These are phyloP conservation scores for Notarius quadriscutis DNA, from an alignment of 2,113 vertebrate species.

Conservation along the genomic window DNA sequence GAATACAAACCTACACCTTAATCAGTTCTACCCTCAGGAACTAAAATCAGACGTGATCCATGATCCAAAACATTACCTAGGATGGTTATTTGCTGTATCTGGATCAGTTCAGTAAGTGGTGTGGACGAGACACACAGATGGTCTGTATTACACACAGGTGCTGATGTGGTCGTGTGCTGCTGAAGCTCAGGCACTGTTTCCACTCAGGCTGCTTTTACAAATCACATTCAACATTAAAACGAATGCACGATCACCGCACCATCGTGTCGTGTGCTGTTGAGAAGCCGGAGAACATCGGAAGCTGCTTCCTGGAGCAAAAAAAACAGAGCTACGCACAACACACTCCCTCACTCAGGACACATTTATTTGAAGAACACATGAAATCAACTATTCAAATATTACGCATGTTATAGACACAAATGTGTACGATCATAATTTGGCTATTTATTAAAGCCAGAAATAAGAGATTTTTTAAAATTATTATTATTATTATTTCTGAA, in stretches of 20 bases:
- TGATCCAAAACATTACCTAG: background rate
- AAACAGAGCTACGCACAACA: background rate
- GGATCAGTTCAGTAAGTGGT: background rate
- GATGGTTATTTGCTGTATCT: background rate
- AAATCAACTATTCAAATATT: conserved; percentile 3
- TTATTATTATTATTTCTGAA: background rate
- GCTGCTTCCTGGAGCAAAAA: background rate
- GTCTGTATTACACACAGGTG: background rate
- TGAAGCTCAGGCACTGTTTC: background rate
- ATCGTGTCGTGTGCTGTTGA: background rate
- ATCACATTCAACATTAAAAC: background rate
- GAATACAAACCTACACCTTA: background rate
- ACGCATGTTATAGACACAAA: background rate
- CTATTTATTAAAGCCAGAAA: background rate
- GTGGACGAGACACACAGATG: background rate
- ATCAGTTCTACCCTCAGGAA: background rate
- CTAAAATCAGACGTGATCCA: background rate
- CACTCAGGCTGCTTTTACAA: background rate
- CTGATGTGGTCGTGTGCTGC: background rate
- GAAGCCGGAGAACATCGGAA: background rate
- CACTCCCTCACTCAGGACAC: background rate
- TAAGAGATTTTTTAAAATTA: background rate
- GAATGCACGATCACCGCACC: background rate
- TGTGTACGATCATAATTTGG: background rate
- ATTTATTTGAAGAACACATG: background rate